Evolutionary conservation across 2,888 invertebrate species (phyloP), one percentile per base, ranked within the genome.

Genomic region (Drosophila meridiana): DNA sequence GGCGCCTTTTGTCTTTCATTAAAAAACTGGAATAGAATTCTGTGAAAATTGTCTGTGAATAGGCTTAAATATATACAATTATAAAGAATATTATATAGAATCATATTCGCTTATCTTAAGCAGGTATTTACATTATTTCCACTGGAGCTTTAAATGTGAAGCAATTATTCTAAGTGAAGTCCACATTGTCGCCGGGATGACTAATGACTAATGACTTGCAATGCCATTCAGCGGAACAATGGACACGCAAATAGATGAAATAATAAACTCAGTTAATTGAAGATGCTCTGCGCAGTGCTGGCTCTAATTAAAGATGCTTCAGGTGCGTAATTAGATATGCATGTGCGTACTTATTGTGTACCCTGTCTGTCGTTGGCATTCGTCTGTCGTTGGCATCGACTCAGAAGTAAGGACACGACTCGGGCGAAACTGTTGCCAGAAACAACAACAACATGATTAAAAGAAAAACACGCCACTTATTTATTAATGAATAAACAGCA

Each of bases 401-500:
- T 66, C 34, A 55, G 62, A 57, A 43, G 59, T 34, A 53, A 59
- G 62, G 38, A 61, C 58, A 60, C 11, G 13, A 40, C 28, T 59
- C 45, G 53, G 52, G 30, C 48, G 55, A 61, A 50, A 38, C 50
- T 26, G 40, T 63, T 66, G 28, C 42, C 58, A 58, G 47, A 64
- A 42, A 32, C n/a, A 50, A 50, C 65, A 58, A 57, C 43, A 62
- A 30, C 59, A 58, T 82, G 80, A 82, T 87, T 84, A 83, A 87
- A 82, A 80, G 77, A 82, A 82, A 82, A 78, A 80, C 78, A 73
- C 13, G 80, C 75, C 80, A 75, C 70, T 67, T 84, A 80, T 84
- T 85, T 52, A 87, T 85, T 82, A 84, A 84, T 85, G 80, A 84
- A 71, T 72, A 84, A 82, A 76, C 70, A 75, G 57, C 58, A 78